Evolutionary conservation across 2,797 vertebrate species (phyloP), one percentile per base, ranked within the genome.

Genomic region (Cynopterus sphinx): DNA sequence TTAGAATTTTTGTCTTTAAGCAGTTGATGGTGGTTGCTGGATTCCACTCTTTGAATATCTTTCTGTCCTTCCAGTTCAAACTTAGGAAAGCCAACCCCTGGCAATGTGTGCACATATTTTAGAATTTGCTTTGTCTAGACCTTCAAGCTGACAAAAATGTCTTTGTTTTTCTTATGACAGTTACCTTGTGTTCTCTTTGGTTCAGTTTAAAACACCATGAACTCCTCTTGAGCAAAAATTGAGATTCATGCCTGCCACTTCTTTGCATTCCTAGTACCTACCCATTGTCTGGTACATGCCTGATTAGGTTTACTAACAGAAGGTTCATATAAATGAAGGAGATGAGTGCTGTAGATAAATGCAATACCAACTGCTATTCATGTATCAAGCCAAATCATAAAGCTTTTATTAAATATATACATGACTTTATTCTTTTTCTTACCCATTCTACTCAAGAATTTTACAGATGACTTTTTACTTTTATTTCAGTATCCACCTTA

Each of bases 391-490:
- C 21, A 77, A 55, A 57, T 33, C 17, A 91, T 26, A 36, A n/a
- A 65, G 8, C n/a, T 78, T 74, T 91, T 51, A 67, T 70, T 75
- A 70, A 84, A 53, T 51, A 28, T 15, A 11, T 13, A 74, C 63
- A 85, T 49, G 3, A 53, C 46, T 75, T 96, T 70, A 86, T 77
- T 84, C 24, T 59, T 92, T 93, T 94, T 85, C 71, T 68, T 91
- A 71, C 15, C 31, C 2, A 59, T 6, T 81, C 26, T 85, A 15
- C 43, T 77, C 33, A 73, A 89, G 61, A 74, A 17, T 68, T 92
- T 86, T 65, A 55, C 17, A 70, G 19, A 10, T 53, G 46, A 81
- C 19, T 85, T 90, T 91, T 85, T n/a, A 88, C 31, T 59, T 90
- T 71, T 85, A 71, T 87, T 94, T 92, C 59, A 86, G 46, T 81